Conservation (phyloP, 2,113 vertebrate genomes). For the Oryzias melastigma region DNA sequence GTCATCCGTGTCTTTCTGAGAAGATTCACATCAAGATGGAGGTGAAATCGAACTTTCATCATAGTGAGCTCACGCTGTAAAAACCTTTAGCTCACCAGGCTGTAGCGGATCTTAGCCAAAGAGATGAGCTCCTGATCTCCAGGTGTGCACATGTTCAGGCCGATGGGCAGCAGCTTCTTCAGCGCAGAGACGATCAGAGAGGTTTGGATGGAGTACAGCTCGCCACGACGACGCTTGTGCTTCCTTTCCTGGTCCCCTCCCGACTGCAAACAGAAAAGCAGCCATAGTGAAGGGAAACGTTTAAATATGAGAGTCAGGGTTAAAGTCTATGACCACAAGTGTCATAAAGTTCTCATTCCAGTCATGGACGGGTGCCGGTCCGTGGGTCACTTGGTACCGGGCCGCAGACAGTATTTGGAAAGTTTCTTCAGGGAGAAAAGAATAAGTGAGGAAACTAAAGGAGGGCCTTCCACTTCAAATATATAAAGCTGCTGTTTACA, state of each 20-base stretch:
- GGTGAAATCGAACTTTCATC: background rate
- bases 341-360: too few relatives aligned
- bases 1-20: constrained; percentile 95
- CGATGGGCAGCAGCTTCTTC: constrained; percentile 97
- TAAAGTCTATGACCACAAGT: too few relatives aligned
- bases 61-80: too few relatives aligned
- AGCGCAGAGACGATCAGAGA: constrained; percentile 93
- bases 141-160: constrained; percentile 96
- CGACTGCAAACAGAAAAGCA: constrained; percentile 40
- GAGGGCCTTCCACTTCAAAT: too few relatives aligned
- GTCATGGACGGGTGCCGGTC: too few relatives aligned
- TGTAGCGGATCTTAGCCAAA: constrained; percentile 89
- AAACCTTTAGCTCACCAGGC: constrained; percentile 77
- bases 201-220: constrained; percentile 94
- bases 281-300: too few relatives aligned
- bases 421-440: too few relatives aligned
- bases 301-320: too few relatives aligned
- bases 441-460: too few relatives aligned
- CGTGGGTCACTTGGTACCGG: too few relatives aligned
- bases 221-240: constrained; percentile 87
- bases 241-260: constrained; percentile 90
- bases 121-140: constrained; percentile 97
- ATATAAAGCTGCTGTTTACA: too few relatives aligned
- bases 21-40: background rate
- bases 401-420: too few relatives aligned